Evolutionary conservation across 2,113 vertebrate species (phyloP), one percentile per base, ranked within the genome.

Genomic region (Diadophis punctatus): DNA sequence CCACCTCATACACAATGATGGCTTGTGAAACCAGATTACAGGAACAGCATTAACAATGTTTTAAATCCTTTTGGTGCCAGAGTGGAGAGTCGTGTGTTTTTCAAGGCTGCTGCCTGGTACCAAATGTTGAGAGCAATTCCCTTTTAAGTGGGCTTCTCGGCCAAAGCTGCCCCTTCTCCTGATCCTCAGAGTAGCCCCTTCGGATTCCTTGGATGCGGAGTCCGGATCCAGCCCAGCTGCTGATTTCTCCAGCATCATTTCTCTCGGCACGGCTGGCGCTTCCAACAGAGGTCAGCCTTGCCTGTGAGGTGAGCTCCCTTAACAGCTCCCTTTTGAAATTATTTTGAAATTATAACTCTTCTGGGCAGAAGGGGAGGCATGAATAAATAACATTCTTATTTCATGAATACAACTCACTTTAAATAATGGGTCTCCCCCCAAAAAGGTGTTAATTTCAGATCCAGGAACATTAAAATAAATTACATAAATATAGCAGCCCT

Each of bases 391-490:
- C 74, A 63, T 20, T 52, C 90, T 90, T 93, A 88, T 86, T 90
- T 92, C 89, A 88, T 63, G 74, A 93, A 53, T 52, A 53, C 53
- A 27, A n/a, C 52, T 48, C 68, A 86, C 63, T 93, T 91, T 93
- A 91, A 91, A 93, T 91, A 91, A 93, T 89, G 34, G 52, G 39
- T 4, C 90, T 20, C 25, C 4, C 88, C 92, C 86, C 86, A 88
- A 92, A 90, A 39, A 14, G n/a, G 46, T 18, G 87, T 53, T 91
- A 53, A 89, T 91, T 91, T 87, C 93, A 93, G 93, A 3, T 49
- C 53, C 90, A 89, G 60, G 55, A 74, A 86, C n/a, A 60, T 93
- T 88, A 91, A 91, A 93, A 93, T 91, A 91, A 93, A 93, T 93
- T 89, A 63, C 93, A 91, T 89, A 93, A 91, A 85, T 91, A 89